These are phyloP conservation scores for Haplochromis burtoni DNA, from an alignment of 2,113 vertebrate genomes.

Conservation along the genomic window DNA sequence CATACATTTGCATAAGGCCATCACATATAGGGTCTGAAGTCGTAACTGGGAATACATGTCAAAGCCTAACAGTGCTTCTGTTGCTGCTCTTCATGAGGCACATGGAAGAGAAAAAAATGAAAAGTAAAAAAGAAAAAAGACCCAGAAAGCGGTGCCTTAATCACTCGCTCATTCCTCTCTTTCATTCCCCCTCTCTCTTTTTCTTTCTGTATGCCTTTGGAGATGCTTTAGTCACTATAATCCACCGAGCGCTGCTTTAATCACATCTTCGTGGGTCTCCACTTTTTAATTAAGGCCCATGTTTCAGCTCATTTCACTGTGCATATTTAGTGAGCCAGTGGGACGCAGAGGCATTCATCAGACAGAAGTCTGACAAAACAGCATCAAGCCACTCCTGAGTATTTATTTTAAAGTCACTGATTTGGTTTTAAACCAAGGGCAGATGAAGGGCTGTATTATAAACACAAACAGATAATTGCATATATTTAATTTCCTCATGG, in stretches of 20 bases:
- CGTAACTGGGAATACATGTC: not conserved
- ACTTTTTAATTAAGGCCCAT: constrained; percentile 74
- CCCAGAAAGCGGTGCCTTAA: constrained; percentile 27
- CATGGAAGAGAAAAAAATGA: constrained; percentile 15
- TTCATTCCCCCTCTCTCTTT: not conserved
- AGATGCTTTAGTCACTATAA: constrained; percentile 61
- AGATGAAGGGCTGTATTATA: constrained; percentile 24
- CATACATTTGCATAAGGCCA: not conserved
- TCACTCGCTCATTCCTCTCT: constrained; percentile 23
- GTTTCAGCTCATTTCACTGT: constrained; percentile 74
- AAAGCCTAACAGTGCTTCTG: not conserved
- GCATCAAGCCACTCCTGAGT: constrained; percentile 46
- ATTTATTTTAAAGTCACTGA: constrained; percentile 43
- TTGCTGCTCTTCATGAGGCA: not conserved
- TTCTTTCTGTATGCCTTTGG: constrained; percentile 41
- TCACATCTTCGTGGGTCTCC: constrained; percentile 66
- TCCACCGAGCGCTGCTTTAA: constrained; percentile 65
- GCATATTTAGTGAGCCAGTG: constrained; percentile 72
- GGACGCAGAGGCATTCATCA: constrained; percentile 61
- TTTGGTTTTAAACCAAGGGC: constrained; percentile 51
- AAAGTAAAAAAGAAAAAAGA: not conserved
- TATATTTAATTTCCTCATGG: not conserved
- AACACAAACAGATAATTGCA: constrained; percentile 5
- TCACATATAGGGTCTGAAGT: not conserved
- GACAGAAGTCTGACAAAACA: constrained; percentile 62